Base-by-base conservation (phyloP, 2,888 invertebrate species). In the Lochmaea crataegi region DNA sequence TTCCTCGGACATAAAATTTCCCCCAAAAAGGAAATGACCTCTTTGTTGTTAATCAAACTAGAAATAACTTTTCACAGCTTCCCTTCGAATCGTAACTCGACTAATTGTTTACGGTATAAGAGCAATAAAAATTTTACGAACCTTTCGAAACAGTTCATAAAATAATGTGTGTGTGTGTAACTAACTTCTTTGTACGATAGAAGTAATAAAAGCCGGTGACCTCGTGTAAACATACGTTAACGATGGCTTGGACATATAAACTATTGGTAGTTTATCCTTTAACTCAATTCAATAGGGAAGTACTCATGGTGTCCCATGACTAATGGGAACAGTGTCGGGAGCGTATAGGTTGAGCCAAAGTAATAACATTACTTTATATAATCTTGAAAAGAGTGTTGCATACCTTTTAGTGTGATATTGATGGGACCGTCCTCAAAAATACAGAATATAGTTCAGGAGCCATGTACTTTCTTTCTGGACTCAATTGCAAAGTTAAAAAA, bases 21-120 rank as follows among this genome's bases (percentile, higher is more conserved):
- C 12, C 68, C 65, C 26, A 14, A 60, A 38, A 68, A 61, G 68
- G 61, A 60, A 68, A 68, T 61, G 68, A 61, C 60, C 68, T 68
- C 61, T 57, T 60, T 58, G 67, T 42, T 38, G 32, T 38, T 53
- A 66, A 66, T 32, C 48, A 48, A 51, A 38, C 68, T 38, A 61
- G 61, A 68, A 68, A 68, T 68, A 68, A 68, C 68, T 68, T 61
- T 68, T 68, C 68, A 61, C 68, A 68, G 68, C 60, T 68, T 68
- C 68, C 68, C 60, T 68, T 48, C 61, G 48, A 45, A 48, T 68
- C 68, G 68, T 68, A 68, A 68, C 68, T 22, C 61, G 42, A 12
- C 53, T 72, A 72, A 74, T 74, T 74, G 73, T 74, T 74, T 71
- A 70, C 70, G 61, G 73, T 63, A 74, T 70, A 51, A 61, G 70